Evolutionary conservation across 2,797 vertebrate species (phyloP).

Genomic region (Simalia tracyae): DNA sequence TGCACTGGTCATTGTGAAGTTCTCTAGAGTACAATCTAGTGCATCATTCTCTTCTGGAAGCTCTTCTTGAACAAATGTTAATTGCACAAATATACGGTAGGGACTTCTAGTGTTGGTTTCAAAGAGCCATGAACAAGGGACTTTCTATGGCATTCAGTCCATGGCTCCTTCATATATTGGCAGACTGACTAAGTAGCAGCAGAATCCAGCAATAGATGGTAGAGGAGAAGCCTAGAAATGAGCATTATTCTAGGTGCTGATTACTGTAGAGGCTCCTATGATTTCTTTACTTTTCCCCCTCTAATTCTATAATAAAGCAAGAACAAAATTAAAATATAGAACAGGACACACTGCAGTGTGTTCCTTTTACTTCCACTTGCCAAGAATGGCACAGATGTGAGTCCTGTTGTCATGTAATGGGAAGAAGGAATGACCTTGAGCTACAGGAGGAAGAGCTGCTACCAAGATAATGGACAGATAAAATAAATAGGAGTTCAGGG

Average conservation of each 20-base stretch:
- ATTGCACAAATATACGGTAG: background rate
- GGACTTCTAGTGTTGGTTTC: background rate
- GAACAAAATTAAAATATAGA: background rate
- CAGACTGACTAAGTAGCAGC: background rate
- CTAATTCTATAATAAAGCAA: background rate
- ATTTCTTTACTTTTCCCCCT: background rate
- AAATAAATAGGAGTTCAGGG: background rate
- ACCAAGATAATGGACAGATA: background rate
- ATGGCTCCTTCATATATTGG: background rate
- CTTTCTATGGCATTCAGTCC: background rate
- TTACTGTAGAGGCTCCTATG: background rate
- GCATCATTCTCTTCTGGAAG: background rate
- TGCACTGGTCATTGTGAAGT: background rate
- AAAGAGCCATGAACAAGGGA: background rate
- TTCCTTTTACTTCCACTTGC: background rate
- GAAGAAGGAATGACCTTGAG: background rate
- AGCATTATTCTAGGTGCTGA: background rate
- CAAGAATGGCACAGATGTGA: background rate
- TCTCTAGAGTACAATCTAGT: fast-evolving
- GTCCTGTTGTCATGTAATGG: background rate
- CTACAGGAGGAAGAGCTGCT: background rate
- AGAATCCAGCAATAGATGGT: background rate
- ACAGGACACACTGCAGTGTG: background rate
- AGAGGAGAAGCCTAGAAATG: too few species aligned
- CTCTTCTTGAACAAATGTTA: background rate